A percentile compares a stretch with the other conserved stretches of the same genome.
These are phyloP conservation scores for Cheilosia scutellata DNA, from an alignment of 2,888 invertebrate species.

Conservation along the genomic window DNA sequence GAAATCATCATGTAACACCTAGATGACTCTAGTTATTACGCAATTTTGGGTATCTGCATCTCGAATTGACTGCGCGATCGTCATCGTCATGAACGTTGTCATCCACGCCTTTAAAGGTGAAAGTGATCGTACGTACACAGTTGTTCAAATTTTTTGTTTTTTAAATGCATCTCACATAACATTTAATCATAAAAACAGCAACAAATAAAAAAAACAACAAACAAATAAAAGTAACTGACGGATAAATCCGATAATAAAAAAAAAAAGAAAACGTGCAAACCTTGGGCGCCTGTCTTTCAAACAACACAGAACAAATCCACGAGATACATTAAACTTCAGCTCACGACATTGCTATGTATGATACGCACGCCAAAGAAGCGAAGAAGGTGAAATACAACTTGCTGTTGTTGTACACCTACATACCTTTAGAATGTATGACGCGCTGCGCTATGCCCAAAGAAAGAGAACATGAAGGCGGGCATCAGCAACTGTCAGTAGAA, in stretches of 20 bases:
- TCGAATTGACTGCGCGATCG: conserved; percentile 12
- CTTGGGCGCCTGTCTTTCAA: conserved; percentile 33
- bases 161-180: conserved; percentile 53
- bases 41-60: conserved; percentile 43
- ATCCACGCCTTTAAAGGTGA: conserved; percentile 61
- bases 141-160: conserved; percentile 2
- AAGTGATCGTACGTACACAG: conserved; percentile 56
- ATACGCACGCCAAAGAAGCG: conserved; percentile 30
- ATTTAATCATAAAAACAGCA: conserved; percentile 28
- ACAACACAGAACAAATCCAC: conserved; percentile 48
- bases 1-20: conserved; percentile 1
- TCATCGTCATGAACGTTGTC: conserved; percentile 24
- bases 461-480: conserved; percentile 40
- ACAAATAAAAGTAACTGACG: conserved; percentile 20
- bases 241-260: conserved; percentile 21
- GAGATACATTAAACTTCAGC: conserved; percentile 45
- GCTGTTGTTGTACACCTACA: conserved; percentile 10
- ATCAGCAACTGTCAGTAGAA: conserved; percentile 40
- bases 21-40: conserved; percentile 45
- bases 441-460: conserved; percentile 22
- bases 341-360: conserved; percentile 53
- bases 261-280: conserved; percentile 47
- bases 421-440: conserved; percentile 43
- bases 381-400: conserved; percentile 26
- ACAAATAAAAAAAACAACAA: not conserved